phyloP scores from a whole-genome alignment of 2,888 invertebrate species.

The Marronus borbonicus region DNA sequence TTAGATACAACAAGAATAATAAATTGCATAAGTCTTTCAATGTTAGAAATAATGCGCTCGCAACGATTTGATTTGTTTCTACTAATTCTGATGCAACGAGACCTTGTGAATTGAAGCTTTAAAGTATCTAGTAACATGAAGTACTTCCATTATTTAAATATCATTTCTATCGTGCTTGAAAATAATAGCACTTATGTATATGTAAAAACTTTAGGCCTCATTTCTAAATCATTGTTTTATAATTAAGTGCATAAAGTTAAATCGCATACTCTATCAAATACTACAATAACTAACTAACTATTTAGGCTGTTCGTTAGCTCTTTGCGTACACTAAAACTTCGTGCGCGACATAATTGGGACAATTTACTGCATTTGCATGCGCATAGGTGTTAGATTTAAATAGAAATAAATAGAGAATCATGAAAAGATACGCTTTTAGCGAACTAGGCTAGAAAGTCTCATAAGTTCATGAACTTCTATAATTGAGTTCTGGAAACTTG shows the following conservation, averaged over 20 bases:
- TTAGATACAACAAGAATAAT: too few relatives aligned
- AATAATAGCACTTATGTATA: too few relatives aligned
- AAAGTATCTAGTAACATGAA: too few relatives aligned
- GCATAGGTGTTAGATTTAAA: conserved; percentile 8
- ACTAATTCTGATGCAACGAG: too few relatives aligned
- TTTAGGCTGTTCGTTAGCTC: neutral
- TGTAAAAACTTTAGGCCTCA: too few relatives aligned
- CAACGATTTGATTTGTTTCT: too few relatives aligned
- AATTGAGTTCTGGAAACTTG: conserved; percentile 24
- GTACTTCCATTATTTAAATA: too few relatives aligned
- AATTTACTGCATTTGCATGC: neutral
- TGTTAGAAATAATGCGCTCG: too few relatives aligned
- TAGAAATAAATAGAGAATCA: conserved; percentile 15
- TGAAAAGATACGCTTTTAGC: conserved; percentile 13
- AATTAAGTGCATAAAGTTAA: neutral
- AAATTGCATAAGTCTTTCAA: too few relatives aligned
- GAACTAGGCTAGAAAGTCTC: conserved; percentile 22
- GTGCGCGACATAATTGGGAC: neutral
- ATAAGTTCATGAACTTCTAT: conserved; percentile 13
- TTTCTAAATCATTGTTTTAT: too few relatives aligned
- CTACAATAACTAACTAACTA: neutral
- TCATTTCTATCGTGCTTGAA: too few relatives aligned
- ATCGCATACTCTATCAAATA: neutral
- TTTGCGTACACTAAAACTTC: neutral
- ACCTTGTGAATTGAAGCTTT: too few relatives aligned